These are phyloP conservation scores for Amia ocellicauda DNA, from an alignment of 2,113 vertebrate species.

Conservation along the genomic window DNA sequence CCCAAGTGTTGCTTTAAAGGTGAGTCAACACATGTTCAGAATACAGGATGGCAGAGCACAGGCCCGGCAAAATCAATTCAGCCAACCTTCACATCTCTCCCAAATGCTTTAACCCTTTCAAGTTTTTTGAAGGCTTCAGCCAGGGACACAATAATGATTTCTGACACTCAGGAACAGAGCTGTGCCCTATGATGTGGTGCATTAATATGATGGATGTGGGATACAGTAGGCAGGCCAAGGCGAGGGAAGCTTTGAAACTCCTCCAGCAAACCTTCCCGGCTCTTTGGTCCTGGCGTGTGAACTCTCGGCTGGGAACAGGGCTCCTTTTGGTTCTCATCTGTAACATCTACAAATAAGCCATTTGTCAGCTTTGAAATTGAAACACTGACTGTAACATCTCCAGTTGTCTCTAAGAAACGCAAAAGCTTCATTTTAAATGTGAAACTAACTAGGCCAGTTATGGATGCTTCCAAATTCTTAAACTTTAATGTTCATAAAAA, in stretches of 20 bases:
- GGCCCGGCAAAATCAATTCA: not conserved
- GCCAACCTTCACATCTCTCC: not conserved
- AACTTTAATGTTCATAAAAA: too few species aligned
- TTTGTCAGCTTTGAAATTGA: too few species aligned
- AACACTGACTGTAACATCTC: too few species aligned
- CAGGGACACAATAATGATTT: conserved; percentile 9
- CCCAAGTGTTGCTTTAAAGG: not conserved
- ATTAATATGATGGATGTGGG: conserved; percentile 8
- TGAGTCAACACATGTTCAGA: conserved; percentile 2
- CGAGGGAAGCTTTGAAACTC: not conserved
- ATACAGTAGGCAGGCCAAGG: not conserved
- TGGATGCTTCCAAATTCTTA: too few species aligned
- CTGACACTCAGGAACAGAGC: conserved; percentile 12
- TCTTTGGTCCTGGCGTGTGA: not conserved
- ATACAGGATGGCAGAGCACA: not conserved
- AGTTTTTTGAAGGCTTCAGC: not conserved
- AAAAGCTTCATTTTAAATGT: too few species aligned
- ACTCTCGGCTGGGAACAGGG: not conserved
- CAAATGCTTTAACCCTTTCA: not conserved
- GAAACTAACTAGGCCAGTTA: too few species aligned
- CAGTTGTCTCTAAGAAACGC: too few species aligned
- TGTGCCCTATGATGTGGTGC: not conserved
- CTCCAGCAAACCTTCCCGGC: not conserved
- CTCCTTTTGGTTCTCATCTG: not conserved
- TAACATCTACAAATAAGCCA: not conserved